These are phyloP conservation scores for Lacerta agilis DNA, from an alignment of 2,797 vertebrate species.

Conservation along the genomic window DNA sequence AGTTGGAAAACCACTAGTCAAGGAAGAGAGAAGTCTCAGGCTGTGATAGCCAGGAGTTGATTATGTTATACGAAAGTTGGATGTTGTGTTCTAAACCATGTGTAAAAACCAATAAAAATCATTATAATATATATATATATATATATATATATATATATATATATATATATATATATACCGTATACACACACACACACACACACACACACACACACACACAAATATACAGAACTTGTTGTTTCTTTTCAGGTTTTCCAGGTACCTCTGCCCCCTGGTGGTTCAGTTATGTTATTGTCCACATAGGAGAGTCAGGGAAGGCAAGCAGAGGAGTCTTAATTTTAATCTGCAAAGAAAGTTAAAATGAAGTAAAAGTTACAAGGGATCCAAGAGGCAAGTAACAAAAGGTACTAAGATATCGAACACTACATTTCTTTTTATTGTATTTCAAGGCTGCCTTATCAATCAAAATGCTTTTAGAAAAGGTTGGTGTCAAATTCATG, in stretches of 20 bases:
- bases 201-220: too few species aligned
- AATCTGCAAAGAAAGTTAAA: slow-evolving; percentile 43
- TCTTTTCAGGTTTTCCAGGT: background rate
- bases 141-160: too few species aligned
- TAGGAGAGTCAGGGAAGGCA: background rate
- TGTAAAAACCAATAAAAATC: too few species aligned
- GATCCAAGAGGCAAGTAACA: slow-evolving; percentile 18
- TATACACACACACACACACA: too few species aligned
- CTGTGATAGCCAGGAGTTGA: too few species aligned
- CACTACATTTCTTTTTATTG: slow-evolving; percentile 38
- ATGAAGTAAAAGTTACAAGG: slow-evolving; percentile 43
- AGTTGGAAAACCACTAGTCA: too few species aligned
- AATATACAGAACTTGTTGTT: background rate
- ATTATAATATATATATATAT: too few species aligned
- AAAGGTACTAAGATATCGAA: slow-evolving; percentile 42
- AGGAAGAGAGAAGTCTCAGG: too few species aligned
- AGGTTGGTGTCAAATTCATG: slow-evolving; percentile 50
- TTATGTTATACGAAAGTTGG: too few species aligned
- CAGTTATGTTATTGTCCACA: background rate
- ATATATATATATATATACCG: too few species aligned
- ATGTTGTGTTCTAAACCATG: too few species aligned
- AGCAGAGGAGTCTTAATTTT: background rate
- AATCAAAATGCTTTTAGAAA: slow-evolving; percentile 50
- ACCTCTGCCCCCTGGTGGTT: background rate
- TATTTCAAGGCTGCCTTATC: slow-evolving; percentile 50